Conservation (phyloP, 2,797 vertebrate genomes). For the Myoxocephalus aenaeus region DNA sequence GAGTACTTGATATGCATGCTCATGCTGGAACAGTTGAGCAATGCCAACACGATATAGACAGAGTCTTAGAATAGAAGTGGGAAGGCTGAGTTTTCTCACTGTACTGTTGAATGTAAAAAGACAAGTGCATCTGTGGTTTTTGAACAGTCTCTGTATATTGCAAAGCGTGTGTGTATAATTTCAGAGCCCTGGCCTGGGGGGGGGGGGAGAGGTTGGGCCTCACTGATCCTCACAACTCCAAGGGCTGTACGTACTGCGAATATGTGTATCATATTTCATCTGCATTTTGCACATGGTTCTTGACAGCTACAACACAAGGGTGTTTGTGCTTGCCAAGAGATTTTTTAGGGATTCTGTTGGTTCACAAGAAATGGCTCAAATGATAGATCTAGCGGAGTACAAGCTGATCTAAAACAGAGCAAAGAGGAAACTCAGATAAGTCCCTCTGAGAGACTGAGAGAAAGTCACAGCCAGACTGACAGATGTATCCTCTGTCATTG, state of each 20-base stretch:
- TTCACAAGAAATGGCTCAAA: constrained; percentile 25
- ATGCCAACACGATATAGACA: constrained; percentile 29
- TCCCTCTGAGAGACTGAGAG: constrained; percentile 37
- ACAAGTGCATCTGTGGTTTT: constrained; percentile 49
- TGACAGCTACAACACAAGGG: constrained; percentile 9
- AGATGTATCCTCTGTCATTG: constrained; percentile 43
- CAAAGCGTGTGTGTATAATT: constrained; percentile 40
- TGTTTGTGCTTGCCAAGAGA: constrained; percentile 21
- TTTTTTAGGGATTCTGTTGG: constrained; percentile 14
- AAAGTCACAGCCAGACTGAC: constrained; percentile 45
- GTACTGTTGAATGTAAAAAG: constrained; percentile 58
- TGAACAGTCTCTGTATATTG: constrained; percentile 63
- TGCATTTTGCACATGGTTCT: constrained; percentile 24
- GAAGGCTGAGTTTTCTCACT: constrained; percentile 49
- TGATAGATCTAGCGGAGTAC: constrained; percentile 28
- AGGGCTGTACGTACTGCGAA: background rate
- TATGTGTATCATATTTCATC: constrained; percentile 31
- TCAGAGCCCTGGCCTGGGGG: constrained; percentile 41
- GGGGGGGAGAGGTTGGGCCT: constrained; percentile 35
- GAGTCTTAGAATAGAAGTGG: constrained; percentile 22
- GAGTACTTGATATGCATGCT: constrained; percentile 3
- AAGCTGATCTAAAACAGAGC: constrained; percentile 52
- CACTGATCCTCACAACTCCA: constrained; percentile 27
- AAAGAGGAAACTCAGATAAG: constrained; percentile 52
- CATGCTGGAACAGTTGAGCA: constrained; percentile 12